Percentiles rank a stretch among this genome's conserved stretches.
These are phyloP conservation scores for Ammospiza caudacuta DNA, from an alignment of 2,113 vertebrate species.

Conservation along the genomic window DNA sequence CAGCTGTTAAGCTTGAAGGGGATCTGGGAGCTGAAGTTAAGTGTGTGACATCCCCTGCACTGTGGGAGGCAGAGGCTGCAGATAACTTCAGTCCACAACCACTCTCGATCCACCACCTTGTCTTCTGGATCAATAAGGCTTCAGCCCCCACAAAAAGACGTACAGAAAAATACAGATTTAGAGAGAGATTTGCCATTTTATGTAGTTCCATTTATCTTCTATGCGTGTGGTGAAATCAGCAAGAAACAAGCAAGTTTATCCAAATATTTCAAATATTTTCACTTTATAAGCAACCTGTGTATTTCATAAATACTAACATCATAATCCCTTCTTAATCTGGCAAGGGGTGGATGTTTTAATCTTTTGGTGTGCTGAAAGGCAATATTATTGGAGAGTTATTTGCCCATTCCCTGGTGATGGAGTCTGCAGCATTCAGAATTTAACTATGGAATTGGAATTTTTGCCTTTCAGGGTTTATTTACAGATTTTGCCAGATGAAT, in stretches of 20 bases:
- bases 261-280: slow-evolving; percentile 44
- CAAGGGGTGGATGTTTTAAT: slow-evolving; percentile 31
- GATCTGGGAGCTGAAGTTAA: neutral
- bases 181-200: neutral
- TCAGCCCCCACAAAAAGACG: neutral
- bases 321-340: slow-evolving; percentile 37
- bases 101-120: neutral
- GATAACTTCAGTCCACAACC: neutral
- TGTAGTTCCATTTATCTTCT: neutral
- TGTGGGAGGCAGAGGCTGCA: neutral
- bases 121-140: neutral
- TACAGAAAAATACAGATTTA: neutral
- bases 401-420: slow-evolving; percentile 15
- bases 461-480: slow-evolving; percentile 75
- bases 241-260: neutral
- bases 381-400: slow-evolving; percentile 31
- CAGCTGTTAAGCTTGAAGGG: neutral
- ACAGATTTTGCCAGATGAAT: slow-evolving; percentile 73
- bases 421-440: slow-evolving; percentile 44
- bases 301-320: slow-evolving; percentile 34
- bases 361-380: neutral
- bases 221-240: neutral
- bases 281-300: slow-evolving; percentile 1
- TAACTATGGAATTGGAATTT: slow-evolving; percentile 61
- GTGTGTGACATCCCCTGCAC: neutral